Percentiles rank a stretch among this genome's conserved stretches.
Evolutionary conservation across 2,888 invertebrate species (phyloP).

Genomic region (Zeuzera pyrina): DNA sequence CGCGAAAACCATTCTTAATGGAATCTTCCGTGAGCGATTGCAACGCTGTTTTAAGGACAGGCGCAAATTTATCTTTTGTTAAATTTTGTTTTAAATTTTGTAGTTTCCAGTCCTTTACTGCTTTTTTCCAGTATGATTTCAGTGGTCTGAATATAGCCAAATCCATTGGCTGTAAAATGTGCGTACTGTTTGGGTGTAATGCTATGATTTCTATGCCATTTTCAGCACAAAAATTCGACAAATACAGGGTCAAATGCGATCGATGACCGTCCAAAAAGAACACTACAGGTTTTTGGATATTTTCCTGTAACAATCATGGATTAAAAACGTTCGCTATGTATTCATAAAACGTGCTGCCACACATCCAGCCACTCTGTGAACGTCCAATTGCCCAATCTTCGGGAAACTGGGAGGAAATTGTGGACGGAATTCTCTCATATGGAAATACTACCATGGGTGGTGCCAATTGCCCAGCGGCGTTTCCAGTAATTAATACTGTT

Average conservation of each 20-base stretch:
- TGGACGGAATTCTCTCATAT: conserved; percentile 21
- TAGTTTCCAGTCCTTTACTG: conserved; percentile 16
- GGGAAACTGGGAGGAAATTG: conserved; percentile 13
- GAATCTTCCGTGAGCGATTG: conserved; percentile 8
- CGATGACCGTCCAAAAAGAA: conserved; percentile 23
- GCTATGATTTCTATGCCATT: conserved; percentile 19
- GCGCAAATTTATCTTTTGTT: conserved; percentile 19
- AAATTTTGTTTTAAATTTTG: conserved; percentile 13
- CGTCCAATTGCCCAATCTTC: conserved; percentile 23
- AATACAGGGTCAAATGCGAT: conserved; percentile 19
- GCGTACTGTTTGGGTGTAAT: conserved; percentile 17
- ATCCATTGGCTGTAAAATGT: conserved; percentile 18
- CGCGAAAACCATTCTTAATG: conserved; percentile 15
- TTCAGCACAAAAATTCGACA: conserved; percentile 19
- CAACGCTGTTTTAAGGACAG: conserved; percentile 16
- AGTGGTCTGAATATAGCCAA: conserved; percentile 18
- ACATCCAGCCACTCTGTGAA: conserved; percentile 31
- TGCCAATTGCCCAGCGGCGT: conserved; percentile 22
- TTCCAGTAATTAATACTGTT: conserved; percentile 23
- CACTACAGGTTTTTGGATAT: conserved; percentile 20
- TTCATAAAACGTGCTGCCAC: conserved; percentile 28
- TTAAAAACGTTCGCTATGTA: conserved; percentile 30
- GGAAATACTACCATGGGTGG: conserved; percentile 27
- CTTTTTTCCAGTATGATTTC: conserved; percentile 15
- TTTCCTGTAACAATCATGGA: conserved; percentile 21